Conservation (phyloP, 2,888 invertebrate species). For the Syrphus vitripennis region DNA sequence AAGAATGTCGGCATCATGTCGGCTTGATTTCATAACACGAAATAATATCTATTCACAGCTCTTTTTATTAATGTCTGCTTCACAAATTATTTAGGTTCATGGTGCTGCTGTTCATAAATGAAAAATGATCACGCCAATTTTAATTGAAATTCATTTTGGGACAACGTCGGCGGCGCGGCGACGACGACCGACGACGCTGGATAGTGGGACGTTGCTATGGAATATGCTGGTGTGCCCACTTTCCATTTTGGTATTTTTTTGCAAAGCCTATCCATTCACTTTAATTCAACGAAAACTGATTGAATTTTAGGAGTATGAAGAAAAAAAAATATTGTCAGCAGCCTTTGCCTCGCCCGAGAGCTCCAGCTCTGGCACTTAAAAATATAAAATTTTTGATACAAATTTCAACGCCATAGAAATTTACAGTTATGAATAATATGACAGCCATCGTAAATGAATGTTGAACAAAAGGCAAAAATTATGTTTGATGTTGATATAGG, state of each 20-base stretch:
- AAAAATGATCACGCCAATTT: slow-evolving; percentile 23
- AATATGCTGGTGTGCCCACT: slow-evolving; percentile 3
- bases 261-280: slow-evolving; percentile 32
- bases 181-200: no score
- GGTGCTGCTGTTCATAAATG: neutral
- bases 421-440: no score
- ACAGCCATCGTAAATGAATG: neutral
- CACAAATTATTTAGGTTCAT: slow-evolving; percentile 2
- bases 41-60: neutral
- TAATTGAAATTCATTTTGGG: slow-evolving; percentile 57
- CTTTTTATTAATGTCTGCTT: slow-evolving; percentile 12
- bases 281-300: slow-evolving; percentile 52
- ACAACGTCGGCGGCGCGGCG: no score
- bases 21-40: slow-evolving; percentile 7
- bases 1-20: slow-evolving; percentile 8
- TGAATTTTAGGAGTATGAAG: slow-evolving; percentile 42
- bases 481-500: neutral
- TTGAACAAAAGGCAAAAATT: slow-evolving; percentile 4
- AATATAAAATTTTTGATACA: slow-evolving; percentile 28
- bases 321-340: slow-evolving; percentile 4
- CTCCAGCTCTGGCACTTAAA: slow-evolving; percentile 35
- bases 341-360: neutral
- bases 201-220: slow-evolving; percentile 22
- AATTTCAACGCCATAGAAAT: neutral
- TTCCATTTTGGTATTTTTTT: slow-evolving; percentile 25